phyloP scores from a whole-genome alignment of 2,797 vertebrate genomes.

The Bryconaethiops microstoma region DNA sequence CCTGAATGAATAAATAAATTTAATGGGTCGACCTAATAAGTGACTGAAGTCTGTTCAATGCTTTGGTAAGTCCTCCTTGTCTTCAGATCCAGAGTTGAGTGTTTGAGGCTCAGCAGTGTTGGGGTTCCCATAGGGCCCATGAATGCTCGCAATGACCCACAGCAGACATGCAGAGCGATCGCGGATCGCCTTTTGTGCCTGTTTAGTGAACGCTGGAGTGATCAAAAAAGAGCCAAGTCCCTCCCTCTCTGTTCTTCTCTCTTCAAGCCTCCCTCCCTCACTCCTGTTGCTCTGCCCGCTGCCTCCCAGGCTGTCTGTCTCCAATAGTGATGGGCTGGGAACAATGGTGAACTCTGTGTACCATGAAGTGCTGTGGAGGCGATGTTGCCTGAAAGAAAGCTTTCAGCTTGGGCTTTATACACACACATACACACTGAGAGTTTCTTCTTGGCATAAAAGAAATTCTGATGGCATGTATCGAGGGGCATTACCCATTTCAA shows the following conservation, averaged over 20 bases:
- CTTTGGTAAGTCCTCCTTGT: slow-evolving; percentile 24
- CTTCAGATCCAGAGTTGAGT: slow-evolving; percentile 27
- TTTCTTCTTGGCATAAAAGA: neutral
- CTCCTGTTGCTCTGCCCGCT: slow-evolving; percentile 42
- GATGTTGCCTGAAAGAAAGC: slow-evolving; percentile 45
- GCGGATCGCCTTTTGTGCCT: slow-evolving; percentile 54
- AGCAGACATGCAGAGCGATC: slow-evolving; percentile 50
- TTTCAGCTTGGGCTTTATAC: slow-evolving; percentile 49
- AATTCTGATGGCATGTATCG: slow-evolving; percentile 7
- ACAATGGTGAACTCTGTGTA: slow-evolving; percentile 64
- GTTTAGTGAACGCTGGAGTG: slow-evolving; percentile 55
- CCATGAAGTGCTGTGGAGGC: slow-evolving; percentile 57
- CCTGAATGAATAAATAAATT: slow-evolving; percentile 8
- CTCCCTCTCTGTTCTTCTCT: slow-evolving; percentile 40
- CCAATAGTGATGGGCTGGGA: slow-evolving; percentile 57
- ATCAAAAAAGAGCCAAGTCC: slow-evolving; percentile 56
- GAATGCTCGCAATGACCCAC: slow-evolving; percentile 51
- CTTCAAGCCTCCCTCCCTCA: slow-evolving; percentile 40
- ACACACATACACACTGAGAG: slow-evolving; percentile 3
- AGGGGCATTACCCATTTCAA: slow-evolving; percentile 3
- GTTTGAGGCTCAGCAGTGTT: slow-evolving; percentile 44
- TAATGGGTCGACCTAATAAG: slow-evolving; percentile 9
- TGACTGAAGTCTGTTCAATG: slow-evolving; percentile 8
- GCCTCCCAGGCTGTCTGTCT: slow-evolving; percentile 57
- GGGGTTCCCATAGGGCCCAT: slow-evolving; percentile 41